These are phyloP conservation scores for Lithobates sylvaticus DNA, from an alignment of 2,797 vertebrate genomes.

Conservation along the genomic window DNA sequence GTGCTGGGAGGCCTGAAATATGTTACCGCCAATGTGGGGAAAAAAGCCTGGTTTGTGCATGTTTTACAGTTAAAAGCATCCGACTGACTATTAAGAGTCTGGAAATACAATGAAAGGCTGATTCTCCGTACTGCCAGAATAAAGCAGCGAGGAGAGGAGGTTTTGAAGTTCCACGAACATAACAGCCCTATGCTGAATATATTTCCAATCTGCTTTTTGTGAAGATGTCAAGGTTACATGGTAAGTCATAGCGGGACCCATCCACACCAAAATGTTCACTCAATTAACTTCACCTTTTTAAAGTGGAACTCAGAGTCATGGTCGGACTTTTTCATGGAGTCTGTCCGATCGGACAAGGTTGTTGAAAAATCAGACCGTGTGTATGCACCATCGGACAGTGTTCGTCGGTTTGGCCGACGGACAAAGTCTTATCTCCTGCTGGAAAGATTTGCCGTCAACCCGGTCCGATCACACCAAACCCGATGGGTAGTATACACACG, in stretches of 20 bases:
- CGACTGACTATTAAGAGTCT: constrained; percentile 8
- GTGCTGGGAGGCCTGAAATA: constrained; percentile 17
- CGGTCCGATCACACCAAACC: no score
- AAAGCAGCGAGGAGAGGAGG: not conserved
- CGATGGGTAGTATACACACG: no score
- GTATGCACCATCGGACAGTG: no score
- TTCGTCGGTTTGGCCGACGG: no score
- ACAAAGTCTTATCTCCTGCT: no score
- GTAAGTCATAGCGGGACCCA: constrained; percentile 8
- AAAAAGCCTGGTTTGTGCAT: constrained; percentile 10
- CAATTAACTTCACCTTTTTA: not conserved
- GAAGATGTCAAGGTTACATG: constrained; percentile 22
- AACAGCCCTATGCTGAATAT: constrained; percentile 15
- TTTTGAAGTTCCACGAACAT: constrained; percentile 29
- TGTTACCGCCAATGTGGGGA: constrained; percentile 21
- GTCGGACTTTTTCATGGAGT: no score
- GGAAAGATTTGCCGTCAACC: no score
- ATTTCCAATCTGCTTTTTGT: not conserved
- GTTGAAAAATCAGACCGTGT: no score
- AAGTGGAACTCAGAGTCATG: no score
- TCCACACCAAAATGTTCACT: constrained; percentile 1
- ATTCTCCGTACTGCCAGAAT: constrained; percentile 7
- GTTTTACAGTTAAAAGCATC: constrained; percentile 34
- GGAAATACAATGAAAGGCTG: constrained; percentile 39
- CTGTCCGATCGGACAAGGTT: no score